Evolutionary conservation across 1,140 invertebrate genomes (phyloP), one percentile per base, ranked within the genome.

Genomic region (Drosophila dunni): DNA sequence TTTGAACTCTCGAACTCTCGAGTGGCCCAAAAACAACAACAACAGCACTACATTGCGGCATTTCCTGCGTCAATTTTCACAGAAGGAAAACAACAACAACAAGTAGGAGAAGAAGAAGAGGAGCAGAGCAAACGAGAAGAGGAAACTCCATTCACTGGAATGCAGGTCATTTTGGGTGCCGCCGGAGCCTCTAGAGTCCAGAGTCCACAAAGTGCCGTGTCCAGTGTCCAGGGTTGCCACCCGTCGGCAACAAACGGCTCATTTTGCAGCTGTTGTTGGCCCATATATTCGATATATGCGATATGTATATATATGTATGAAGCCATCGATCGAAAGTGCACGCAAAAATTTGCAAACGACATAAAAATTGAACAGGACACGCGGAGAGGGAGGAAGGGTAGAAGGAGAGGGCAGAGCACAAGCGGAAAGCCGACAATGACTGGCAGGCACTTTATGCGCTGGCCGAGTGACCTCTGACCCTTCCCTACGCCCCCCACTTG

Each of bases 61-160:
- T 76, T 85, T 85, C 83, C 83, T 88, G 82, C 83, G 75, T 85
- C 83, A 76, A 88, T 85, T 85, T 88, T 82, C 82, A 85, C 83
- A 67, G 62, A 50, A 64, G 53, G 50, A 66, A 36, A 67, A 67
- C 45, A 66, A 54, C 54, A 66, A 46, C 36, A 72, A 51, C 44
- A 60, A 44, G 42, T 44, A 44, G 17, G 42, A 50, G 24, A 54
- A 20, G 17, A 48, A 50, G 24, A 54, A 20, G 10, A 38, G 54
- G 15, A 50, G 17, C 17, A 50, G 24, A 29, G 24, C 24, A 29
- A 71, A 57, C 42, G 70, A 38, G 33, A 42, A 46, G 65, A 42
- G 63, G 63, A 56, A 61, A 38, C 48, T 46, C n/a, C 56, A 54
- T 56, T 57, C 57, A 60, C n/a, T 64, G 75, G 75, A 71, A 78